Evolutionary conservation across 2,113 vertebrate genomes (phyloP).

Genomic region (Channa argus): DNA sequence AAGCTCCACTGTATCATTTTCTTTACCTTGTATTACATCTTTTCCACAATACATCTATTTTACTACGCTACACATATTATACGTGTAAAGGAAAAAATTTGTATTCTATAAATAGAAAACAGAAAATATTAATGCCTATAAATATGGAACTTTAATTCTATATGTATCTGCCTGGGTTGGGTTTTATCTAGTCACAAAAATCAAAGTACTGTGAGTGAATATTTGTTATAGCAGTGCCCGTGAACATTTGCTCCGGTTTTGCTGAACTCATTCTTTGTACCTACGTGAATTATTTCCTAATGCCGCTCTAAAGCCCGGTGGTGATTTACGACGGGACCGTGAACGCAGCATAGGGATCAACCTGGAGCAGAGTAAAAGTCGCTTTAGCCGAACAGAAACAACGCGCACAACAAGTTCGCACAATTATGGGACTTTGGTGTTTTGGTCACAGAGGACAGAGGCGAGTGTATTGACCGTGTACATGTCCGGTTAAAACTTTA

Average conservation of each 20-base stretch:
- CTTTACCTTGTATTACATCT: too few species aligned
- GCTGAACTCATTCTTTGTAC: background rate
- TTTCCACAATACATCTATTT: too few species aligned
- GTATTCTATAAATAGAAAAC: too few species aligned
- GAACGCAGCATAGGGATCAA: constrained; percentile 60
- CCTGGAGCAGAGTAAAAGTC: constrained; percentile 50
- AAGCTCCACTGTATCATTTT: too few species aligned
- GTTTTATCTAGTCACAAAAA: too few species aligned
- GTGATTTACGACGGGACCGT: background rate
- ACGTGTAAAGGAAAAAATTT: too few species aligned
- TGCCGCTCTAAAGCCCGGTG: fast-evolving
- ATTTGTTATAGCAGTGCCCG: too few species aligned
- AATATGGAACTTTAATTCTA: too few species aligned
- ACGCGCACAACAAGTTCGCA: constrained; percentile 5
- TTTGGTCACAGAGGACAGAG: fast-evolving
- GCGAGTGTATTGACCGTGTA: background rate
- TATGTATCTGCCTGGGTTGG: too few species aligned
- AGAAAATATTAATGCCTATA: too few species aligned
- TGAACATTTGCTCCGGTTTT: background rate
- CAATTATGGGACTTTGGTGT: background rate
- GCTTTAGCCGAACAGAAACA: constrained; percentile 27
- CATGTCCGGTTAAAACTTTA: background rate
- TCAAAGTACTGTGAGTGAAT: too few species aligned
- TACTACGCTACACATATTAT: too few species aligned
- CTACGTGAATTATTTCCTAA: background rate